phyloP scores from a whole-genome alignment of 2,888 invertebrate species.

The Diplolepis rosae region DNA sequence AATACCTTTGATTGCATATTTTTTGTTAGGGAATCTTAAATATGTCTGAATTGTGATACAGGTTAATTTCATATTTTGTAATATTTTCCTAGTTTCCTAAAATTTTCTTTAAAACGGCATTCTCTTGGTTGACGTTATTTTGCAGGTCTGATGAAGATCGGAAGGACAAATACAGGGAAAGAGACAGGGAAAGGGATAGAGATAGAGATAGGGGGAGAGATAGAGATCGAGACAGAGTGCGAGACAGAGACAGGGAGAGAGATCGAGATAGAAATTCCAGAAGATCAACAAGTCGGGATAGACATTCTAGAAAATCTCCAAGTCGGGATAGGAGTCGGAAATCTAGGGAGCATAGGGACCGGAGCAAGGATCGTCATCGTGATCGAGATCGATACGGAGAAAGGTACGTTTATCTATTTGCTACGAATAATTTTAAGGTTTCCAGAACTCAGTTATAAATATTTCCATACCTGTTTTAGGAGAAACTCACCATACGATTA shows the following conservation, averaged over 20 bases:
- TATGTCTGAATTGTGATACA: no score
- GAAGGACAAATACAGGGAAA: constrained; percentile 66
- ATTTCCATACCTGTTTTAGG: constrained; percentile 52
- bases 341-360: constrained; percentile 67
- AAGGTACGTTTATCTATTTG: constrained; percentile 54
- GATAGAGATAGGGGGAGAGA: constrained; percentile 56
- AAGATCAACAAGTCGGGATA: constrained; percentile 60
- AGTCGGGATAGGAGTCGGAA: constrained; percentile 67
- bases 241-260: constrained; percentile 64
- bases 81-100: not conserved
- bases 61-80: no score
- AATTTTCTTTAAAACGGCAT: not conserved
- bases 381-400: constrained; percentile 68
- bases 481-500: constrained; percentile 68
- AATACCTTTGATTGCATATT: no score
- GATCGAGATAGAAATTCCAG: constrained; percentile 59
- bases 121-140: constrained; percentile 32
- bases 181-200: constrained; percentile 60
- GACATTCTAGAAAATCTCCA: constrained; percentile 55
- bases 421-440: not conserved
- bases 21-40: no score
- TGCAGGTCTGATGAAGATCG: constrained; percentile 73
- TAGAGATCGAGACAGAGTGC: constrained; percentile 65
- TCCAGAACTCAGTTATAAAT: not conserved
- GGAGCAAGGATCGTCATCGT: constrained; percentile 64